Conservation (phyloP, 1,140 invertebrate genomes). For the Stegodyphus mimosarum region DNA sequence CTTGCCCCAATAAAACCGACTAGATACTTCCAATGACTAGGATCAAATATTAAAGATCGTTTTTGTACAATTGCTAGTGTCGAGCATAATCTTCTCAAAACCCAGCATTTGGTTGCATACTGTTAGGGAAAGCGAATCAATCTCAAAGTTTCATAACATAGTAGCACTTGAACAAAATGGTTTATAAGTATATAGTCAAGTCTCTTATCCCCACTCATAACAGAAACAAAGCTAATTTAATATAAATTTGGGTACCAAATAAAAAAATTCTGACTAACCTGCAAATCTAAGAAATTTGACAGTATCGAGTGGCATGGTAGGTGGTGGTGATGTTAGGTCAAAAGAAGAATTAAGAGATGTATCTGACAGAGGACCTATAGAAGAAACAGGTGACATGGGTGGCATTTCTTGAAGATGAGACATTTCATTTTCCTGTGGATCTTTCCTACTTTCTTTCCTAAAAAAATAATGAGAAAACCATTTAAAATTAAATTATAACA, state of each 20-base stretch:
- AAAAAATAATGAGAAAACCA: background rate
- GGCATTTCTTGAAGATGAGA: slow-evolving; percentile 72
- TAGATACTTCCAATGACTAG: no score
- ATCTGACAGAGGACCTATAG: background rate
- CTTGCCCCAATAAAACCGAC: no score
- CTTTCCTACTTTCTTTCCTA: slow-evolving; percentile 58
- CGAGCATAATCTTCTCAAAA: background rate
- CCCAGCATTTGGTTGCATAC: background rate
- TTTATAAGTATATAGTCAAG: background rate
- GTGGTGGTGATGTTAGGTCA: background rate
- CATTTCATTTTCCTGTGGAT: slow-evolving; percentile 71
- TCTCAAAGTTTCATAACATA: no score
- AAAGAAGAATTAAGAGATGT: background rate
- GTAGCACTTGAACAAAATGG: background rate
- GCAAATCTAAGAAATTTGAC: slow-evolving; percentile 86
- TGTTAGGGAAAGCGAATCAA: background rate
- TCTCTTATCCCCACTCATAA: background rate
- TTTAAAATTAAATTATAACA: no score
- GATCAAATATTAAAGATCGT: no score
- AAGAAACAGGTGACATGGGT: slow-evolving; percentile 69
- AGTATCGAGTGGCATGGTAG: slow-evolving; percentile 68
- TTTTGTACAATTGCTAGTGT: no score
- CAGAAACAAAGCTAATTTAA: background rate
- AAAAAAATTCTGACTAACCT: slow-evolving; percentile 67
- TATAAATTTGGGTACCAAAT: background rate